Conservation (phyloP, 2,888 invertebrate species). For the Cryptosula pallasiana region DNA sequence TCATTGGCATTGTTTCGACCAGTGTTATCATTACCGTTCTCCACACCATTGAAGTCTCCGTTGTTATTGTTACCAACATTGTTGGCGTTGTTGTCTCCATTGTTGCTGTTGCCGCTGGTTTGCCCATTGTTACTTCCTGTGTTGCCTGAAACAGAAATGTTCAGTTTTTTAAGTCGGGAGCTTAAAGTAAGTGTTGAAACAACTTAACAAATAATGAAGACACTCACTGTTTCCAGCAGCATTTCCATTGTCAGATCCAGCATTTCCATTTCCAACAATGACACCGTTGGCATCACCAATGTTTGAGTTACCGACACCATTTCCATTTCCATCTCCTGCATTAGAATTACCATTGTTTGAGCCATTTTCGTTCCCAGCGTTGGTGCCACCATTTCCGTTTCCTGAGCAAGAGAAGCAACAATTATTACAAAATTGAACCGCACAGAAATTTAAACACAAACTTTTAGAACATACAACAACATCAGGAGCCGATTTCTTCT, state of each 20-base stretch:
- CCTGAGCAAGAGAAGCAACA: neutral
- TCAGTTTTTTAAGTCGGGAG: no score
- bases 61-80: neutral
- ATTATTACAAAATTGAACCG: no score
- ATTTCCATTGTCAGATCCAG: constrained; percentile 15
- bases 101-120: constrained; percentile 1
- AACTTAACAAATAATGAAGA: neutral
- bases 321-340: neutral
- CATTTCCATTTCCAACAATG: constrained; percentile 11
- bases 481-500: no score
- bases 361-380: neutral
- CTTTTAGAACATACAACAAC: no score
- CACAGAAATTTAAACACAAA: no score
- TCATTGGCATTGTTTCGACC: constrained; percentile 7
- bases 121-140: neutral
- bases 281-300: neutral
- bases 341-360: neutral
- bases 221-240: constrained; percentile 15
- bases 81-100: neutral
- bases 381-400: constrained; percentile 17
- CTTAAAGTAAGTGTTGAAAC: no score
- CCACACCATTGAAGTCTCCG: neutral
- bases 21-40: neutral
- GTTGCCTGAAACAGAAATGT: neutral
- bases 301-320: constrained; percentile 4